Evolutionary conservation across 2,888 invertebrate species (phyloP), one percentile per base, ranked within the genome.

Genomic region (Junonia oenone): DNA sequence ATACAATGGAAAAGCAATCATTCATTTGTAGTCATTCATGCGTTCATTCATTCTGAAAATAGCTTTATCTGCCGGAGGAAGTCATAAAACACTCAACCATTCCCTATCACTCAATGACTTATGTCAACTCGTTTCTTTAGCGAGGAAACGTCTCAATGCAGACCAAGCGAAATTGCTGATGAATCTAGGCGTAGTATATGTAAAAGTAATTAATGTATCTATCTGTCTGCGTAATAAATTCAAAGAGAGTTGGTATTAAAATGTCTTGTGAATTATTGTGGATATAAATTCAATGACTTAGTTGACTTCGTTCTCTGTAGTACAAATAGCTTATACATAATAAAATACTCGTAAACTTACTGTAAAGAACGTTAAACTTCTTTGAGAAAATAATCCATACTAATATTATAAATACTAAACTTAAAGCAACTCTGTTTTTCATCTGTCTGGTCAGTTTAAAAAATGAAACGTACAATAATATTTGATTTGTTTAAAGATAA

Each of bases 61-160:
- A 84, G 78, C 75, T 66, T 75, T 80, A 85, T 85, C 84, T 78
- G 73, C 35, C 68, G 61, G 67, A 83, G 87, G 88, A 88, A 88
- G 86, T 75, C 76, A 81, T 88, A 88, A 88, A 88, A 51, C 81
- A 86, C 73, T 86, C 85, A 71, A 56, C 68, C 62, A 59, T 65
- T 63, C 65, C 73, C 76, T 76, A 82, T 85, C 83, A 76, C 73
- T 75, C 75, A 69, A 69, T 75, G 74, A 66, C 70, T 64, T 67
- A 59, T 74, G 75, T 73, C 79, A 72, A 74, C 73, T 73, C 62
- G 67, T 73, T 72, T 73, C 75, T 76, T 75, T 76, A 72, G 65
- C 69, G 69, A 69, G 66, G 46, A 56, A 52, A 56, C 50, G 50
- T 59, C 51, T 51, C 43, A 54, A 57, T 33, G 45, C 51, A 29